phyloP scores from a whole-genome alignment of 2,888 invertebrate species.

The Schizotus pectinicornis region DNA sequence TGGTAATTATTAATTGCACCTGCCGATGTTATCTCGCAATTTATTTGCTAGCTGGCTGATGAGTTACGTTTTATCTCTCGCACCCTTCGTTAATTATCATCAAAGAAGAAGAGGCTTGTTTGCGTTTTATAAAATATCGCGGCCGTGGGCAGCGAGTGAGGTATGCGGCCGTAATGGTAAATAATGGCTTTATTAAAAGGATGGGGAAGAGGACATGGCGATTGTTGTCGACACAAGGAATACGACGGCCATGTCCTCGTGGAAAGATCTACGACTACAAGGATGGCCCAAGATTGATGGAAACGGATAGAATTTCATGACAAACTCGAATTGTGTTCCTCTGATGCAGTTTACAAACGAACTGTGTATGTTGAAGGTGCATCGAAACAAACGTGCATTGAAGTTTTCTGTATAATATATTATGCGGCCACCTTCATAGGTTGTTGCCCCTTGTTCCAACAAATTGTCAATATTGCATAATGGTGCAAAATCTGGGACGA shows the following conservation, averaged over 20 bases:
- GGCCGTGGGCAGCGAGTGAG: conserved; percentile 16
- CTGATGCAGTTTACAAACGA: no score
- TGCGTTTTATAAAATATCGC: conserved; percentile 11
- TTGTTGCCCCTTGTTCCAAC: no score
- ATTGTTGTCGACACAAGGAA: background rate
- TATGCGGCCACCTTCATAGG: no score
- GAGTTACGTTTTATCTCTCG: conserved; percentile 26
- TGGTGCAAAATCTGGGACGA: no score
- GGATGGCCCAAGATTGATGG: background rate
- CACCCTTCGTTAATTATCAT: conserved; percentile 19
- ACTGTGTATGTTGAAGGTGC: no score
- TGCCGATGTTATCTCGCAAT: conserved; percentile 28
- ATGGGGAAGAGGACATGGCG: conserved; percentile 2
- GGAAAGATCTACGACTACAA: conserved; percentile 3
- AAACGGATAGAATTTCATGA: no score
- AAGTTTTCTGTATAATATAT: no score
- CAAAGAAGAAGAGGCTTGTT: conserved; percentile 11
- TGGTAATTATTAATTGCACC: conserved; percentile 36
- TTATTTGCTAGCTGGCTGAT: conserved; percentile 29
- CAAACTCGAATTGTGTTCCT: no score
- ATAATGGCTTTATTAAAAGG: conserved; percentile 30
- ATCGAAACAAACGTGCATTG: no score
- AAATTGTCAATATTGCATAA: no score
- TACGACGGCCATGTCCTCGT: background rate
- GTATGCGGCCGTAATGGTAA: conserved; percentile 19